Conservation (phyloP, 1,140 invertebrate species). For the Drosophila arizonae region DNA sequence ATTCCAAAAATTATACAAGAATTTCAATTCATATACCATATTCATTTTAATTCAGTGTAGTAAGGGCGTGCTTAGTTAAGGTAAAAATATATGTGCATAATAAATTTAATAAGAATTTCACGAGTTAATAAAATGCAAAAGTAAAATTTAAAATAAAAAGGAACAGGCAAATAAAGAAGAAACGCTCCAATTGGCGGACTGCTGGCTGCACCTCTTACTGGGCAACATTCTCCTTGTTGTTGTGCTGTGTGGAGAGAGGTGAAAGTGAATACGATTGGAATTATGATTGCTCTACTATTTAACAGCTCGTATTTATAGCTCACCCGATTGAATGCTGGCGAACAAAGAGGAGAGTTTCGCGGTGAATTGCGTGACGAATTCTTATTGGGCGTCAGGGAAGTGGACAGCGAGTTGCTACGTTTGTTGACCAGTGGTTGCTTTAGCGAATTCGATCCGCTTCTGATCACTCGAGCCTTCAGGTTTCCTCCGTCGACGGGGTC, state of each 20-base stretch:
- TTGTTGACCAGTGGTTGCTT: conserved; percentile 32
- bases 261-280: background rate
- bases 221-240: conserved; percentile 76
- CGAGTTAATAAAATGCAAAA: conserved; percentile 11
- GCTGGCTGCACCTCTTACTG: conserved; percentile 27
- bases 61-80: conserved; percentile 20
- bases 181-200: conserved; percentile 31
- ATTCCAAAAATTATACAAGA: background rate
- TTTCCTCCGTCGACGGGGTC: conserved; percentile 42
- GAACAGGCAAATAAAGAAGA: conserved; percentile 28
- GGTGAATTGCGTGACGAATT: conserved; percentile 49
- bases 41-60: conserved; percentile 13
- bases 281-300: conserved; percentile 32
- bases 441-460: conserved; percentile 47
- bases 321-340: conserved; percentile 58
- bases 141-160: conserved; percentile 23
- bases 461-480: conserved; percentile 20
- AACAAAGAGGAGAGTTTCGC: conserved; percentile 27
- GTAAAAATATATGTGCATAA: conserved; percentile 34
- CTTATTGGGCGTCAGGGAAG: conserved; percentile 60
- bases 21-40: background rate
- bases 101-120: conserved; percentile 28
- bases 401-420: conserved; percentile 53
- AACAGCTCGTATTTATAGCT: conserved; percentile 27
- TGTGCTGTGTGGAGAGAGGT: conserved; percentile 51